Conservation (phyloP, 1,140 invertebrate species). For the Aporrectodea caliginosa region DNA sequence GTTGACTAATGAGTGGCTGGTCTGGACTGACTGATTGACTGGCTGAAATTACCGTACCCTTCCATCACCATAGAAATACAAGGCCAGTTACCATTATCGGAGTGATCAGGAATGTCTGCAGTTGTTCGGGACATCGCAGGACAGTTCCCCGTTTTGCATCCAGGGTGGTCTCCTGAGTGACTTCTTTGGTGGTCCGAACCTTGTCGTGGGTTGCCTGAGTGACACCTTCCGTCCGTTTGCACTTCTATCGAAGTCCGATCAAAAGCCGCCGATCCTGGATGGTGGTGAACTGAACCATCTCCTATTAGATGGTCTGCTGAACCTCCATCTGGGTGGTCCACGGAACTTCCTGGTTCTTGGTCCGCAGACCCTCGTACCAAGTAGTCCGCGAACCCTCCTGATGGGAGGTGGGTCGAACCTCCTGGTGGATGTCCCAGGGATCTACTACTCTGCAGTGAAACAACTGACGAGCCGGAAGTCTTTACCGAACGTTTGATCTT, state of each 20-base stretch:
- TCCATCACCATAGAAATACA: background rate
- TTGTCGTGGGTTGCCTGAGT: slow-evolving; percentile 26
- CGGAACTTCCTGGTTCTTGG: background rate
- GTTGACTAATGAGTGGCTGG: background rate
- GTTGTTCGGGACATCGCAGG: too few relatives aligned
- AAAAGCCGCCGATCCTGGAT: background rate
- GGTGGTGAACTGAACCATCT: too few relatives aligned
- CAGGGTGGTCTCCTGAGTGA: too few relatives aligned
- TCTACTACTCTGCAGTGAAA: too few relatives aligned
- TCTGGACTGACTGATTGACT: background rate
- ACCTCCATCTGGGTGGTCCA: too few relatives aligned
- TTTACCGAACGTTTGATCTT: background rate
- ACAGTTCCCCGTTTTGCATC: too few relatives aligned
- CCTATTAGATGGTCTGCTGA: background rate
- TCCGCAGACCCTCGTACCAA: too few relatives aligned
- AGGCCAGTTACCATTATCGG: too few relatives aligned
- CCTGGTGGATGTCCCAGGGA: too few relatives aligned
- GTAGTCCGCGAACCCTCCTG: background rate
- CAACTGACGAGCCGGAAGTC: background rate
- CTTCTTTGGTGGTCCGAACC: too few relatives aligned
- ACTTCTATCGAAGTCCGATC: background rate
- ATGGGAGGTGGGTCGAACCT: background rate
- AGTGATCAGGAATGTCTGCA: too few relatives aligned
- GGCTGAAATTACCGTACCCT: background rate
- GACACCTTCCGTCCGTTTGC: slow-evolving; percentile 3